Conservation (phyloP, 2,113 vertebrate species). For the Nannospalax galili region DNA sequence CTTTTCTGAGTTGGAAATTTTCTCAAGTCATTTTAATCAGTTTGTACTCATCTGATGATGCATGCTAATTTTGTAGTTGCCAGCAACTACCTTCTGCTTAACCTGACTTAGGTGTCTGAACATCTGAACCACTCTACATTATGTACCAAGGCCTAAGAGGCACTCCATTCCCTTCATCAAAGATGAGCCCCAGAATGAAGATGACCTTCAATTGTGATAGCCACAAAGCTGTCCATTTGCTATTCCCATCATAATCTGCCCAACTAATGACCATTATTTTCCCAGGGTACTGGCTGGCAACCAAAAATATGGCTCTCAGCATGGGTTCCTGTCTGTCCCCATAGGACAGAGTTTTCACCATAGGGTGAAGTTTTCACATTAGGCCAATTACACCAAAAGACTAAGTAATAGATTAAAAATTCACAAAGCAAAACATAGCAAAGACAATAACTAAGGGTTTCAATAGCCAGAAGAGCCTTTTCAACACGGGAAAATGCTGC, state of each 20-base stretch:
- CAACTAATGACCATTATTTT: slow-evolving; percentile 94
- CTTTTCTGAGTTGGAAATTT: slow-evolving; percentile 91
- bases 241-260: slow-evolving; percentile 96
- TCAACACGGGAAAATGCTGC: slow-evolving; percentile 39
- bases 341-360: neutral
- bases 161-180: slow-evolving; percentile 97
- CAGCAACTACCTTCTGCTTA: slow-evolving; percentile 90
- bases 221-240: slow-evolving; percentile 96
- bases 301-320: slow-evolving; percentile 92
- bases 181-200: slow-evolving; percentile 95
- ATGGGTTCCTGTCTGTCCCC: slow-evolving; percentile 66
- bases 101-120: slow-evolving; percentile 87
- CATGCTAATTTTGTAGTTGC: slow-evolving; percentile 94
- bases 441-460: slow-evolving; percentile 81
- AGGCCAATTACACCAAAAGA: slow-evolving; percentile 92
- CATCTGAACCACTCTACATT: slow-evolving; percentile 90
- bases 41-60: slow-evolving; percentile 92
- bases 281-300: slow-evolving; percentile 93
- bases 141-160: slow-evolving; percentile 90
- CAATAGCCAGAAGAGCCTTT: slow-evolving; percentile 74
- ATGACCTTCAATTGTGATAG: slow-evolving; percentile 92
- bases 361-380: slow-evolving; percentile 70
- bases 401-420: slow-evolving; percentile 94
- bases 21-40: slow-evolving; percentile 91
- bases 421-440: slow-evolving; percentile 91